A percentile compares a stretch with the other conserved stretches of the same genome.
Conservation (phyloP, 2,797 vertebrate species). For the Protosalanx chinensis region DNA sequence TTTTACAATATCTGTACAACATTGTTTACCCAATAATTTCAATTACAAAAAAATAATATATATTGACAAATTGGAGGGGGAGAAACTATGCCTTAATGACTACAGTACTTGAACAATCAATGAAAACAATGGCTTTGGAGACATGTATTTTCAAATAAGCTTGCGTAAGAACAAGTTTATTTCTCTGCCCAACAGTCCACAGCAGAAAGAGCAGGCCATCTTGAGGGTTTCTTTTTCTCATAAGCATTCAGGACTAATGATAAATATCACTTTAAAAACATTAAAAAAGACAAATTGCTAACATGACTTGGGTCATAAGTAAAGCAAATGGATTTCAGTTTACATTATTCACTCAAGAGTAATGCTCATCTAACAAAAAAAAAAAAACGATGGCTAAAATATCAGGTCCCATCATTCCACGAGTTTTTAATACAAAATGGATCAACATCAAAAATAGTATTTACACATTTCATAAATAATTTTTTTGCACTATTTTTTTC, state of each 20-base stretch:
- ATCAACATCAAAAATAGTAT: constrained; percentile 62
- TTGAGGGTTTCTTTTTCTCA: constrained; percentile 37
- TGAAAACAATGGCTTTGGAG: constrained; percentile 58
- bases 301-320: constrained; percentile 53
- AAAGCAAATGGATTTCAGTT: constrained; percentile 50
- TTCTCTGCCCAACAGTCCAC: constrained; percentile 32
- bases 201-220: constrained; percentile 39
- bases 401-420: constrained; percentile 53
- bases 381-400: constrained; percentile 41
- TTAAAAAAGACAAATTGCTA: constrained; percentile 64
- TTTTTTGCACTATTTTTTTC: constrained; percentile 52
- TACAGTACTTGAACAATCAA: constrained; percentile 41
- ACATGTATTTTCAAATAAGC: constrained; percentile 59
- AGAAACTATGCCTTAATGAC: constrained; percentile 2
- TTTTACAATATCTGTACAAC: constrained; percentile 63
- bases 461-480: constrained; percentile 63
- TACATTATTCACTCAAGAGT: constrained; percentile 49
- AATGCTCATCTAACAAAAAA: constrained; percentile 41
- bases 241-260: constrained; percentile 66
- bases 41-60: constrained; percentile 30
- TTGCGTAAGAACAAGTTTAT: constrained; percentile 35
- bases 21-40: constrained; percentile 51
- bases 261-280: constrained; percentile 76
- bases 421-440: constrained; percentile 53
- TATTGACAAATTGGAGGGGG: constrained; percentile 28